Conservation (phyloP, 2,797 vertebrate species). For the Ara ararauna region DNA sequence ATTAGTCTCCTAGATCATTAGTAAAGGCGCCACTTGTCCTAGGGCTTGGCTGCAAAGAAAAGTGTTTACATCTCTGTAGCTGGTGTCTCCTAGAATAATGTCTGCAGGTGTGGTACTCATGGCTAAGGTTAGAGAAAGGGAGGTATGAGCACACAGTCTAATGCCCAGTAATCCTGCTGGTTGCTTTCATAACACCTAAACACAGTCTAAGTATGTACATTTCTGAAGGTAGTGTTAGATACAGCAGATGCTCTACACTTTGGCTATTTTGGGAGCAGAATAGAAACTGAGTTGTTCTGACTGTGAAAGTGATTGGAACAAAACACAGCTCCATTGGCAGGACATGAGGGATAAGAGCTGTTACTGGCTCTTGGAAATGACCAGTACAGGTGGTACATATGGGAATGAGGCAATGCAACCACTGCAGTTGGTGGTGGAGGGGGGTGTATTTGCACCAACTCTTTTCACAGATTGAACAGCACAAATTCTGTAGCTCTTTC, state of each 20-base stretch:
- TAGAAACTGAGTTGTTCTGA: not conserved
- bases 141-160: accelerated
- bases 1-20: not conserved
- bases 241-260: not conserved
- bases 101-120: not conserved
- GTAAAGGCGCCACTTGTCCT: not conserved
- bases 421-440: not conserved
- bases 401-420: not conserved
- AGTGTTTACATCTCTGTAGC: not conserved
- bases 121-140: not conserved
- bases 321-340: not conserved
- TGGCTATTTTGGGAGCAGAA: not conserved
- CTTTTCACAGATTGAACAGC: not conserved
- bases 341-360: not conserved
- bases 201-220: not conserved
- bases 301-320: accelerated
- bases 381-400: accelerated
- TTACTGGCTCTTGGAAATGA: not conserved
- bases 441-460: not conserved
- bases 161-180: not conserved
- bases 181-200: not conserved
- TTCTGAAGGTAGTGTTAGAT: not conserved
- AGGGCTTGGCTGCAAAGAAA: not conserved
- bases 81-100: not conserved
- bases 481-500: not conserved